Evolutionary conservation across 1,140 invertebrate species (phyloP).

Genomic region (Diuraphis noxia): DNA sequence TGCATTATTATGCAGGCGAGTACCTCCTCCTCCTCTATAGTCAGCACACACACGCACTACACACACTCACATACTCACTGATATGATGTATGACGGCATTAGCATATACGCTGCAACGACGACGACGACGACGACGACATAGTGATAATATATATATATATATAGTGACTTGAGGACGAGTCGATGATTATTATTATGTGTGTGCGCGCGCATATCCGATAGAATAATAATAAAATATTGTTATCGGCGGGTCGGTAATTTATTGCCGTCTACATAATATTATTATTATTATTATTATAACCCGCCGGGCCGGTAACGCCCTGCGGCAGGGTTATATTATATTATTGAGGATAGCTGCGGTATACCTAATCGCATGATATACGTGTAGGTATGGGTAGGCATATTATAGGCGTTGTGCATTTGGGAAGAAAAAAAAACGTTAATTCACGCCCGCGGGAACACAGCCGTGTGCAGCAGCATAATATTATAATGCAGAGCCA

Average conservation of each 20-base stretch:
- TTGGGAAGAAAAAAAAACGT: neutral
- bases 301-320: constrained; percentile 7
- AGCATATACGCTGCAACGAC: neutral
- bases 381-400: neutral
- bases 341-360: neutral
- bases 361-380: neutral
- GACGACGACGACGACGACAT: neutral
- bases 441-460: neutral
- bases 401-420: neutral
- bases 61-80: neutral
- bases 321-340: neutral
- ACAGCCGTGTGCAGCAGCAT: neutral
- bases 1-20: neutral
- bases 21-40: neutral
- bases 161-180: neutral
- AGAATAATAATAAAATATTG: neutral
- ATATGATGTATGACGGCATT: neutral
- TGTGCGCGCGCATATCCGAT: neutral
- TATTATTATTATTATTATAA: neutral
- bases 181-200: neutral
- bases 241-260: neutral
- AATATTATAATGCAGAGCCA: neutral
- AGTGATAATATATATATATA: neutral
- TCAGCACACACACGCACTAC: neutral
- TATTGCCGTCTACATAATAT: neutral